Percentiles rank a stretch among this genome's conserved stretches.
phyloP scores from a whole-genome alignment of 2,113 vertebrate genomes.

The Taxidea taxus region DNA sequence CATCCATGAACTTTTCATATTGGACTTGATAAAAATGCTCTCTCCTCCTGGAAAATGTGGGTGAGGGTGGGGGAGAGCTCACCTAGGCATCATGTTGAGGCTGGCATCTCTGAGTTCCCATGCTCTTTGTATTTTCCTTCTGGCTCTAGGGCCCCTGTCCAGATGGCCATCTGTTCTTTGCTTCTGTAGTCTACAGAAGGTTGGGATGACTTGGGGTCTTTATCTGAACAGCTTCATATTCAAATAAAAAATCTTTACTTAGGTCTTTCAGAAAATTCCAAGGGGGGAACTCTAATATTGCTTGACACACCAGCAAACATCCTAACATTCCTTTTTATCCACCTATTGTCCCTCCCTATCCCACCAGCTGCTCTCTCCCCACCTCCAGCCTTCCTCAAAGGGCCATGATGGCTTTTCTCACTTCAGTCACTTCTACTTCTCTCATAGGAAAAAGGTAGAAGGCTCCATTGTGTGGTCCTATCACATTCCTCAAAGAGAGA shows the following conservation, averaged over 20 bases:
- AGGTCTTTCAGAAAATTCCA: constrained; percentile 12
- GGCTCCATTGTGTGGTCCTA: too few species aligned
- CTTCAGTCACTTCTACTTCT: not conserved
- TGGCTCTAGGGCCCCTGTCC: not conserved
- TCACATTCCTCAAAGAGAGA: not conserved
- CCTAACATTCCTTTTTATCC: not conserved
- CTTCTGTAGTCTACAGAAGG: constrained; percentile 2
- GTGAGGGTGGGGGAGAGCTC: not conserved
- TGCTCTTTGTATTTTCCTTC: not conserved
- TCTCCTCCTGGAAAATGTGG: not conserved
- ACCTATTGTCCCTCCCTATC: not conserved
- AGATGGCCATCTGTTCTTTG: constrained; percentile 34
- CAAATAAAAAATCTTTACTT: constrained; percentile 42
- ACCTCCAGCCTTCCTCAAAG: not conserved
- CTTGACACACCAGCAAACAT: not conserved
- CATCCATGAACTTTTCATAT: not conserved
- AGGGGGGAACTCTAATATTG: not conserved
- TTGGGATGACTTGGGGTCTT: not conserved
- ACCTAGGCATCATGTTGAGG: not conserved
- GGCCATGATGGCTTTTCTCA: not conserved
- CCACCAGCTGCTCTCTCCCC: not conserved
- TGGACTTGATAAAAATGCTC: not conserved
- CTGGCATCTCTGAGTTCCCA: not conserved
- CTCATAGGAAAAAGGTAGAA: not conserved
- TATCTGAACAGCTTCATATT: not conserved